Base-by-base conservation (phyloP, 2,888 invertebrate genomes). In the Argyresthia albistria region DNA sequence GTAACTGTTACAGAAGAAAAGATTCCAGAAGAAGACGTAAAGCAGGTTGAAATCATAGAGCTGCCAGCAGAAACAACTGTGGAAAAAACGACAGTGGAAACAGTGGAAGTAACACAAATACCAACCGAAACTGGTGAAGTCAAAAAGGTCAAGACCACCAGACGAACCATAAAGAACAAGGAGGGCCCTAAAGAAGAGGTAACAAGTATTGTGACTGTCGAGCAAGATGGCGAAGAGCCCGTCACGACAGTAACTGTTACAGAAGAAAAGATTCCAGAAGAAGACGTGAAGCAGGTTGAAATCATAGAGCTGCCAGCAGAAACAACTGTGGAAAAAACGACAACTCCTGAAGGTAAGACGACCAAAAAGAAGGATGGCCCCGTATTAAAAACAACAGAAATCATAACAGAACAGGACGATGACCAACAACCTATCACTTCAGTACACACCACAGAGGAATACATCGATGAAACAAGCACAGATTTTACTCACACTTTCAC, bases 281-380 rank as follows among this genome's bases (percentile, higher is more conserved):
- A 55, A 56, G 63, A 61, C 51, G 55, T 57, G 53, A 75, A 70
- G 58, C 68, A 64, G 57, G 25, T 61, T 0, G 68, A 67, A 55
- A 67, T 69, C 56, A 39, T 8, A 4, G 57, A 58, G 14, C 12
- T 36, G 8, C 48, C 48, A 52, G 90, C 92, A 72, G 82, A 88
- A 56, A 80, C 89, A 49, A 88, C 90, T 69, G 75, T 89, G 4
- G 88, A 90, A 66, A 79, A 91, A 0, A 89, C 88, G 37, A 89
- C 91, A 70, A 61, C 92, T 8, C 89, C 46, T 11, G 36, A 49
- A 37, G 37, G 49, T 39, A 49, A 39, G 11, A 37, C 12, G 7
- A 37, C 15, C 11, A 10, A 39, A 37, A 50, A 42, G 4, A 39
- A 15, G 4, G 45, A 36, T 35, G 36, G 35, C 1, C 42, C 45